Conservation (phyloP, 2,113 vertebrate species). For the Elachura formosa region DNA sequence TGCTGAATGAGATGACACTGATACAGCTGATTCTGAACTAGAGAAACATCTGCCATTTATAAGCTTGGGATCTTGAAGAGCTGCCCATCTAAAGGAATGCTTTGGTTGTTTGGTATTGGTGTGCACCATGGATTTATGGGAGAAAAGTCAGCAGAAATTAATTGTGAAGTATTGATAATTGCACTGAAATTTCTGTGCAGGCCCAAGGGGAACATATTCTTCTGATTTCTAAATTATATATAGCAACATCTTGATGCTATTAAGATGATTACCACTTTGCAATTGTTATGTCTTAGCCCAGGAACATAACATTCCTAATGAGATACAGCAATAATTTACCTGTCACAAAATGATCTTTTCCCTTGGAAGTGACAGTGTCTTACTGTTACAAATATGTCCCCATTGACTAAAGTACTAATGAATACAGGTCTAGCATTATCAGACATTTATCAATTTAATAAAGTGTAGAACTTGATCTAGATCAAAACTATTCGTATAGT, state of each 20-base stretch:
- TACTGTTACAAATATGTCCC: not conserved
- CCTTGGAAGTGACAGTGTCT: not conserved
- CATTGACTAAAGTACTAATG: not conserved
- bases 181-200: not conserved
- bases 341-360: constrained; percentile 29
- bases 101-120: not conserved
- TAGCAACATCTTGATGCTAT: constrained; percentile 13
- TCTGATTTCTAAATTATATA: constrained; percentile 15
- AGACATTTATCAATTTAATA: not conserved
- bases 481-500: not conserved
- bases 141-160: not conserved
- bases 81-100: not conserved
- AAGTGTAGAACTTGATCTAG: not conserved
- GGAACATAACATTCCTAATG: constrained; percentile 18
- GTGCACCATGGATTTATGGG: not conserved
- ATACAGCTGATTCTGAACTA: not conserved
- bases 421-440: not conserved
- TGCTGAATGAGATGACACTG: not conserved
- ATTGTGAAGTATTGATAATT: not conserved
- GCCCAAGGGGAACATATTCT: not conserved
- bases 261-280: constrained; percentile 15
- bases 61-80: not conserved
- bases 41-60: not conserved
- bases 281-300: not conserved
- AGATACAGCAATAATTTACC: constrained; percentile 24